phyloP scores from a whole-genome alignment of 2,113 vertebrate species.

The Aldabrachelys gigantea region DNA sequence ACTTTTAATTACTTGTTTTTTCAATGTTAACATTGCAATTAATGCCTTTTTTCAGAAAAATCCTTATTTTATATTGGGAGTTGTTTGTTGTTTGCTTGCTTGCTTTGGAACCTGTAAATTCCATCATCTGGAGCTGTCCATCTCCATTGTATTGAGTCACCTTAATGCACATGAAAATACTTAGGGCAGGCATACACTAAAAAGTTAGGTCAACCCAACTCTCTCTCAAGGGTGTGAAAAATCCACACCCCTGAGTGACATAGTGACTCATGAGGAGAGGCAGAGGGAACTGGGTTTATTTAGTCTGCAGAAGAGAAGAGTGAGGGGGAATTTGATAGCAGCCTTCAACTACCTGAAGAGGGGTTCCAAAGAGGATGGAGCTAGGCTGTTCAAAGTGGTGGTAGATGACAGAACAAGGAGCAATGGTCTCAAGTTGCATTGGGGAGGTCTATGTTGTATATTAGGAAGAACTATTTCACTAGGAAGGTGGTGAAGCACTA shows the following conservation, averaged over 20 bases:
- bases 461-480: too few species aligned
- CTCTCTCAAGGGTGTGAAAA: background rate
- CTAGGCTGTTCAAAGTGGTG: too few species aligned
- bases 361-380: too few species aligned
- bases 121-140: background rate
- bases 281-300: too few species aligned
- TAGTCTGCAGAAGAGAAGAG: too few species aligned
- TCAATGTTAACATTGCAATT: background rate
- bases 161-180: constrained; percentile 16
- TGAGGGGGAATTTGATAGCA: too few species aligned
- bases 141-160: background rate
- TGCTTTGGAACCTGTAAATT: constrained; percentile 12
- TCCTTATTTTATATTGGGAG: background rate
- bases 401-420: too few species aligned
- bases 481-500: too few species aligned
- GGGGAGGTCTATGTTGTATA: too few species aligned
- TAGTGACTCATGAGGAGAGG: background rate
- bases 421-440: too few species aligned
- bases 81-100: background rate
- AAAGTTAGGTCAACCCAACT: background rate
- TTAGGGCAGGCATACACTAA: background rate
- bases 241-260: background rate
- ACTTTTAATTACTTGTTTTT: background rate
- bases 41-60: constrained; percentile 12
- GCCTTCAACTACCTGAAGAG: too few species aligned